Base-by-base conservation (phyloP, 2,113 vertebrate genomes). In the Alouatta palliata region DNA sequence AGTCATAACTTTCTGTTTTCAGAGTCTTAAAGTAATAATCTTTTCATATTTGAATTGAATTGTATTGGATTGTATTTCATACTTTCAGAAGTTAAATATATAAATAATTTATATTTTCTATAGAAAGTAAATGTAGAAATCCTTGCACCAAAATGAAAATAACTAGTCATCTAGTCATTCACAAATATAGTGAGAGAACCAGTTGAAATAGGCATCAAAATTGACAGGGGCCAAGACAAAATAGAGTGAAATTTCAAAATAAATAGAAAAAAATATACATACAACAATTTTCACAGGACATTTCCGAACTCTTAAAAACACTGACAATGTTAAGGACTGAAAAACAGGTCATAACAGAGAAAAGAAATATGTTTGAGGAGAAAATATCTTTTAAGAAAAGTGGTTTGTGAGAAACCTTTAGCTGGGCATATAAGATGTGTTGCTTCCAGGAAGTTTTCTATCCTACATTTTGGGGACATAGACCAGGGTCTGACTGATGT, bases 41-140 rank as follows among this genome's bases (percentile, higher is more conserved):
- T 92, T 82, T 12, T 4, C 27, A 85, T 43, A 79, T 3, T 94
- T 96, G 80, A 87, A 87, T 84, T 54, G 73, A 90, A 73, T 61
- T 73, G 47, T 25, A 90, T 45, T 25, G 13, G 27, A 68, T 73
- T 89, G 70, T 87, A 89, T 75, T 89, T 14, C 13, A 91, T 37
- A 61, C 23, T 94, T 21, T 61, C 75, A 95, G 47, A 93, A 40
- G 87, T 90, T 91, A 93, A 97, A 92, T 87, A 73, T 87, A 79
- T 3, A 68, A 68, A 71, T 66, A 37, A 75, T 86, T 21, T 79
- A 14, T 56, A 40, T 91, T 90, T 96, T 58, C 93, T 86, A 64
- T 70, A 94, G 32, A 83, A 94, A 79, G 14, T 64, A 13, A 32
- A 64, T 71, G 27, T 89, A 93, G 47, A 88, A 64, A 84, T 90